Conservation (phyloP, 2,797 vertebrate genomes). For the Oreochromis mossambicus region DNA sequence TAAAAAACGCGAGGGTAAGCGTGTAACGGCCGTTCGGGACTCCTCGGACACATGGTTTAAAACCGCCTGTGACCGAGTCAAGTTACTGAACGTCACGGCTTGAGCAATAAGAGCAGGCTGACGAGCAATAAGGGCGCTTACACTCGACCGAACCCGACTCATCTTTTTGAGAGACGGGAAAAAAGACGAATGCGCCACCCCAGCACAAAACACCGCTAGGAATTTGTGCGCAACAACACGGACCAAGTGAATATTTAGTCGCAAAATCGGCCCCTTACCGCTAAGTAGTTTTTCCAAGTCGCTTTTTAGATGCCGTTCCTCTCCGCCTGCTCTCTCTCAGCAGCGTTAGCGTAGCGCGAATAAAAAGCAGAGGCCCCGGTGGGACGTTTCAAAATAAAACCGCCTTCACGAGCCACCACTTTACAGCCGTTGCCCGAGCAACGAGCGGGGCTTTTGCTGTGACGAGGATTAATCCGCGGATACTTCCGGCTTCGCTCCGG, state of each 20-base stretch:
- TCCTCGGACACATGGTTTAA: constrained; percentile 57
- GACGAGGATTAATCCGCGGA: neutral
- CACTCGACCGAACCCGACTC: constrained; percentile 76
- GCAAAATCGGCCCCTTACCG: constrained; percentile 80
- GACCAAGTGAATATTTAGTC: constrained; percentile 72
- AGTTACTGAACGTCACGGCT: constrained; percentile 80
- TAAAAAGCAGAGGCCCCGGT: neutral
- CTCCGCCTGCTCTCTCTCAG: constrained; percentile 81
- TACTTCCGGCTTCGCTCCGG: constrained; percentile 9
- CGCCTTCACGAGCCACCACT: fast-evolving
- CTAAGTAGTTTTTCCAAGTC: constrained; percentile 85
- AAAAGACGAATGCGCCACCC: constrained; percentile 71
- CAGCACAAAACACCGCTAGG: constrained; percentile 55
- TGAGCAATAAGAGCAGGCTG: constrained; percentile 66
- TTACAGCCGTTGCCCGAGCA: neutral
- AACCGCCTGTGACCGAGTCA: constrained; percentile 74
- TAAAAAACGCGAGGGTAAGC: neutral
- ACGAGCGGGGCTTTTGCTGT: neutral
- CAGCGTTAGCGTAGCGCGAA: neutral
- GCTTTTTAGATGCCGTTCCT: constrained; percentile 81
- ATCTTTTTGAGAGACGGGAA: constrained; percentile 84
- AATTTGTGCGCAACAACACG: constrained; percentile 55
- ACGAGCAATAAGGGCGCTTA: constrained; percentile 74
- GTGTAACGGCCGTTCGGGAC: constrained; percentile 17
- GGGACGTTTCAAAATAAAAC: constrained; percentile 49